A percentile compares a stretch with the other conserved stretches of the same genome.
Conservation (phyloP, 2,113 vertebrate genomes). For the Nothobranchius kuhntae region DNA sequence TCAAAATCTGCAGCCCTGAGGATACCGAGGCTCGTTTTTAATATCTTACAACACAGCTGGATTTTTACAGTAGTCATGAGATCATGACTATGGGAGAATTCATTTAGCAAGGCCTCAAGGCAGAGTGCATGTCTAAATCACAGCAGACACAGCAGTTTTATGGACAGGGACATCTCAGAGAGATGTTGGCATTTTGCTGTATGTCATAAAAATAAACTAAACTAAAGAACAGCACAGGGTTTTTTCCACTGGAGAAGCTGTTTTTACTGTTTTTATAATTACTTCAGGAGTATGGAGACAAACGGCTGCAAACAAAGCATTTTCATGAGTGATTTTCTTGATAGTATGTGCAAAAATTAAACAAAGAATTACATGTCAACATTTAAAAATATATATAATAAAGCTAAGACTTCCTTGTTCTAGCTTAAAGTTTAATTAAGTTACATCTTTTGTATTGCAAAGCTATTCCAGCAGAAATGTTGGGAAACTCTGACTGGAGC, state of each 20-base stretch:
- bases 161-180: not conserved
- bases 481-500: no score
- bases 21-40: constrained; percentile 5
- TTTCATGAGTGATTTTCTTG: no score
- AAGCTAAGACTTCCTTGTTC: no score
- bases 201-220: no score
- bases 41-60: not conserved
- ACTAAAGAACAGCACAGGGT: no score
- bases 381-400: no score
- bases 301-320: not conserved
- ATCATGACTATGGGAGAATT: constrained; percentile 6
- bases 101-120: not conserved
- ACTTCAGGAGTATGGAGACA: not conserved
- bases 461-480: no score
- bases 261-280: not conserved
- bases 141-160: not conserved
- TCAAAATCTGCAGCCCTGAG: constrained; percentile 1
- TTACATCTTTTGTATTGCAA: no score
- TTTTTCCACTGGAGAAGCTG: not conserved
- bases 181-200: not conserved
- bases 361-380: no score
- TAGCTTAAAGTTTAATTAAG: no score
- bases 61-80: not conserved
- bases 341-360: no score
- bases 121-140: not conserved